phyloP scores from a whole-genome alignment of 2,888 invertebrate species.

The Synanthedon formicaeformis region DNA sequence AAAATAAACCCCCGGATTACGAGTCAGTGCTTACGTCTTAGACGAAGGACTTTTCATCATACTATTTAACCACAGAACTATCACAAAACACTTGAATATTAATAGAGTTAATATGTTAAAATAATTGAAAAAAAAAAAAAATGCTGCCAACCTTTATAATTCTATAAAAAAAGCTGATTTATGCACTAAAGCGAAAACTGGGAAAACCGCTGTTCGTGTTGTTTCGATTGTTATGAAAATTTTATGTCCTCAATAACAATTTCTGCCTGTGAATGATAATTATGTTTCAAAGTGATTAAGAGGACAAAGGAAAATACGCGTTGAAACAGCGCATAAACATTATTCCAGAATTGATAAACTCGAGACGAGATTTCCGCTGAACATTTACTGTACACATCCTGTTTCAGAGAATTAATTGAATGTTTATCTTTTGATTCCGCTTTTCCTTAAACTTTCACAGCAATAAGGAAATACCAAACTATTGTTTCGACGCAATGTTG shows the following conservation, averaged over 20 bases:
- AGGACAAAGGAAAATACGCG: constrained; percentile 18
- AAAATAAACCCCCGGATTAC: not conserved
- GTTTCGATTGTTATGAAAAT: too few relatives aligned
- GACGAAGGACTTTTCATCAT: not conserved
- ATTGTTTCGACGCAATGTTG: constrained; percentile 11
- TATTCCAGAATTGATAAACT: not conserved
- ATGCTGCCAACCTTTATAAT: too few relatives aligned
- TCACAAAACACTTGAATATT: too few relatives aligned
- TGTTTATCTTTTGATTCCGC: constrained; percentile 16
- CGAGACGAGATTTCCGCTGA: not conserved
- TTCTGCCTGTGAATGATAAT: too few relatives aligned
- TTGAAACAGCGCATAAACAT: constrained; percentile 7
- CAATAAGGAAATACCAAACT: constrained; percentile 10
- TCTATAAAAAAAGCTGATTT: too few relatives aligned
- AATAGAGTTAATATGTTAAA: too few relatives aligned
- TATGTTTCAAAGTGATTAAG: not conserved
- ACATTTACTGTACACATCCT: constrained; percentile 20
- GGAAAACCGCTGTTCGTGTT: too few relatives aligned
- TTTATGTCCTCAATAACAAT: too few relatives aligned
- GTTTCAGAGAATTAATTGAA: constrained; percentile 32
- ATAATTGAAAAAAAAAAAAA: too few relatives aligned
- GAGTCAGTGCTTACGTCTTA: not conserved
- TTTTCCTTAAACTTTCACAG: constrained; percentile 26
- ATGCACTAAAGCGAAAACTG: too few relatives aligned
- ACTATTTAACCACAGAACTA: not conserved